Conservation (phyloP, 1,140 invertebrate genomes). For the Belonocnema kinseyi region DNA sequence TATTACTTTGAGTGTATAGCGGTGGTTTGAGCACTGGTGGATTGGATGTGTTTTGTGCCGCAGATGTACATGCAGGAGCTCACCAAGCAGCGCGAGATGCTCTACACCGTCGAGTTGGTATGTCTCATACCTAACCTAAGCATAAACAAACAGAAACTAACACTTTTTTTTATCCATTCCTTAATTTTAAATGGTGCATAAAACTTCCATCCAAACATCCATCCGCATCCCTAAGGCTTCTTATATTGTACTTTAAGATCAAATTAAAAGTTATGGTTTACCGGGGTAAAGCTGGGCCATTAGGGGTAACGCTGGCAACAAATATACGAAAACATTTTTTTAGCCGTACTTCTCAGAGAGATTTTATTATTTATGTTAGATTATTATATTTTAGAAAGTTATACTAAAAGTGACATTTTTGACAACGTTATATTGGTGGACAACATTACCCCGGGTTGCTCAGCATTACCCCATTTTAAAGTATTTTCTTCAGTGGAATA, state of each 20-base stretch:
- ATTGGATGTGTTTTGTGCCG: slow-evolving; percentile 77
- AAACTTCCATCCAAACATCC: neutral
- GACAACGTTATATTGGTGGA: too few relatives aligned
- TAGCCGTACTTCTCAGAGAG: too few relatives aligned
- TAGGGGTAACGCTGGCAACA: too few relatives aligned
- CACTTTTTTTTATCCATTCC: slow-evolving; percentile 33
- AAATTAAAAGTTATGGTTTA: neutral
- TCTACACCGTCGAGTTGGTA: slow-evolving; percentile 91
- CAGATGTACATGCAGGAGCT: slow-evolving; percentile 92
- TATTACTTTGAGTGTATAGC: slow-evolving; percentile 58
- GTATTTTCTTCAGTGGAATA: too few relatives aligned
- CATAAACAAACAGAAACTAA: slow-evolving; percentile 52
- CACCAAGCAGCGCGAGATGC: slow-evolving; percentile 89
- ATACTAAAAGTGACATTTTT: too few relatives aligned
- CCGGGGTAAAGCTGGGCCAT: too few relatives aligned
- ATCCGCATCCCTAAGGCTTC: slow-evolving; percentile 23
- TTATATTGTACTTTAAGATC: neutral
- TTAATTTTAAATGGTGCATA: slow-evolving; percentile 8
- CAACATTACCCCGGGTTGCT: too few relatives aligned
- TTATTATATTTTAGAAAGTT: too few relatives aligned
- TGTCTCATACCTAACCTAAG: slow-evolving; percentile 76
- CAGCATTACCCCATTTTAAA: too few relatives aligned
- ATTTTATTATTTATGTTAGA: too few relatives aligned
- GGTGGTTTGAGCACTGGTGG: slow-evolving; percentile 74
- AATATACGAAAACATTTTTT: too few relatives aligned